These are phyloP conservation scores for Actias luna DNA, from an alignment of 2,888 invertebrate species.

Conservation along the genomic window DNA sequence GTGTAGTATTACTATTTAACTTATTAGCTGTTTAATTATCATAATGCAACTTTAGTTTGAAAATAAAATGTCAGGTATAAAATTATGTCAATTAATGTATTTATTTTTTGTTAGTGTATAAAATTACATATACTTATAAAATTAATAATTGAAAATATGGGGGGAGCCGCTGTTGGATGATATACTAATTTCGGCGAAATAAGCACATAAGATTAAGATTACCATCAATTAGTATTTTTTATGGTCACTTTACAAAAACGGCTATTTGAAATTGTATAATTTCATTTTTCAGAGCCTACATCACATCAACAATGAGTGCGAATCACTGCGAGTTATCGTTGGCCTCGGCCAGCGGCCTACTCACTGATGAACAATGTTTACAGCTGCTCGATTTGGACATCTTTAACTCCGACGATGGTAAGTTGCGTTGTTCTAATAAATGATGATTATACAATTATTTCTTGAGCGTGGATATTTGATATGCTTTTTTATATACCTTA, in stretches of 20 bases:
- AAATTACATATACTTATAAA: no score
- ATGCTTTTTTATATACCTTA: no score
- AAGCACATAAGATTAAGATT: not conserved
- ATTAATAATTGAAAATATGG: no score
- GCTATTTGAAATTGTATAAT: conserved; percentile 7
- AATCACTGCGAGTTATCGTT: conserved; percentile 63
- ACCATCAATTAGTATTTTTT: not conserved
- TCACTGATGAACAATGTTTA: conserved; percentile 71
- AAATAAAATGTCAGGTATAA: no score
- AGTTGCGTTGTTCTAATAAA: conserved; percentile 28
- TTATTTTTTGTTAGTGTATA: no score
- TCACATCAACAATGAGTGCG: conserved; percentile 63
- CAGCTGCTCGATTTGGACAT: conserved; percentile 75
- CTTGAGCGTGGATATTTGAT: no score
- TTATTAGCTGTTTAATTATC: no score
- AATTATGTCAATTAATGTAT: no score
- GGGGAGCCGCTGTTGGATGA: not conserved
- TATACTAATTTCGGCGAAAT: not conserved
- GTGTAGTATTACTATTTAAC: no score
- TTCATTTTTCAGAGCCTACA: conserved; percentile 54
- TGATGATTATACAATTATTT: not conserved
- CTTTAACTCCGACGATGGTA: conserved; percentile 62
- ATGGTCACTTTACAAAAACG: not conserved
- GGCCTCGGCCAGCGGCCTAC: conserved; percentile 76
- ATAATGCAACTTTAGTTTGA: no score